Conservation (phyloP, 2,113 vertebrate genomes). For the Phodopus roborovskii region DNA sequence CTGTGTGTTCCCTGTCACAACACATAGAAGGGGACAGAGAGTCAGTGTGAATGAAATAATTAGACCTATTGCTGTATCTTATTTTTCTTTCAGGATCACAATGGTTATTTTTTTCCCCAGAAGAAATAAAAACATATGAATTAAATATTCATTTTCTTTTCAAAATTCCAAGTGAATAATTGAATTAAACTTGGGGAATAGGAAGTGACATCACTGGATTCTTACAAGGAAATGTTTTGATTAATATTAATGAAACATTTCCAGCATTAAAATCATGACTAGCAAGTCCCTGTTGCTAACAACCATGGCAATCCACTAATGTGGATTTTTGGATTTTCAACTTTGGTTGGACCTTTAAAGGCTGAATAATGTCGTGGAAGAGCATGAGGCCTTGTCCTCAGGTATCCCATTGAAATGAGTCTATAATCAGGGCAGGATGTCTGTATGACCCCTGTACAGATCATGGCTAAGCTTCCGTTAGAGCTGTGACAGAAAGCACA, state of each 20-base stretch:
- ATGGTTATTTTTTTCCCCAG: slow-evolving; percentile 7
- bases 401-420: neutral
- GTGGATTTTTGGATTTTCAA: slow-evolving; percentile 25
- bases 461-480: neutral
- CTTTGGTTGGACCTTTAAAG: neutral
- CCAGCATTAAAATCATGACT: neutral
- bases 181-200: neutral
- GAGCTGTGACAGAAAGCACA: no score
- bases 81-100: slow-evolving; percentile 20
- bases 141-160: slow-evolving; percentile 36
- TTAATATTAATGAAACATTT: neutral
- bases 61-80: neutral
- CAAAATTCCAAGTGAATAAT: slow-evolving; percentile 18
- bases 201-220: neutral
- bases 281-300: neutral
- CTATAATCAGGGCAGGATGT: neutral
- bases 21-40: neutral
- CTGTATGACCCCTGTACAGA: neutral
- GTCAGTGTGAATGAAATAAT: slow-evolving; percentile 21
- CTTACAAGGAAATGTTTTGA: neutral
- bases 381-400: neutral
- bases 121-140: slow-evolving; percentile 24
- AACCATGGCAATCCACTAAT: neutral
- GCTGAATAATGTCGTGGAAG: neutral
- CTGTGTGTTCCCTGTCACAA: slow-evolving; percentile 8